These are phyloP conservation scores for Agrypnia vestita DNA, from an alignment of 1,140 invertebrate species.

Conservation along the genomic window DNA sequence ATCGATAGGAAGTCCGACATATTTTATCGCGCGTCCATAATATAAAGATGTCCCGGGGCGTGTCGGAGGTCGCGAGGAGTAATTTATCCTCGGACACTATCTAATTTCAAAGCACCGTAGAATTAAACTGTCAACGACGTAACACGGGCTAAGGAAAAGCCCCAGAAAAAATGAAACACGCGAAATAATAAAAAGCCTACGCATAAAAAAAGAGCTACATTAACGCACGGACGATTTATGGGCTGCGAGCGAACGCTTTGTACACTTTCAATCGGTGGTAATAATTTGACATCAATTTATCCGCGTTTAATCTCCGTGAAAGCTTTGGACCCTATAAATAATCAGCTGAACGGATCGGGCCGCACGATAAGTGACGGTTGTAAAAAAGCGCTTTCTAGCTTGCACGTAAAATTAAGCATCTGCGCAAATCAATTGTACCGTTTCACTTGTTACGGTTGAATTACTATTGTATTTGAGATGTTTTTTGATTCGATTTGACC, in stretches of 20 bases:
- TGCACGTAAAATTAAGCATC: too few relatives aligned
- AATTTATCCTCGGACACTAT: slow-evolving; percentile 59
- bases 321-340: slow-evolving; percentile 15
- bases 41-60: slow-evolving; percentile 9
- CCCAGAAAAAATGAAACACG: slow-evolving; percentile 16
- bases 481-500: neutral
- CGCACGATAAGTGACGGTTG: too few relatives aligned
- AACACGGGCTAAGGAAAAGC: slow-evolving; percentile 51
- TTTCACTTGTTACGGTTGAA: neutral
- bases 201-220: slow-evolving; percentile 1
- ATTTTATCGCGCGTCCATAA: slow-evolving; percentile 1
- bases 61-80: slow-evolving; percentile 26
- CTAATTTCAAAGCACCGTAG: slow-evolving; percentile 54
- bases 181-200: neutral
- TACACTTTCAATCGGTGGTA: slow-evolving; percentile 24
- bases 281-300: slow-evolving; percentile 31
- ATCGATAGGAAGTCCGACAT: slow-evolving; percentile 1
- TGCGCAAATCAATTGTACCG: neutral
- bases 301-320: neutral
- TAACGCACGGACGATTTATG: neutral
- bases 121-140: slow-evolving; percentile 57
- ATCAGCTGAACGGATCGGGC: neutral
- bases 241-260: neutral
- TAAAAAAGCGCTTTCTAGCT: too few relatives aligned
- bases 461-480: neutral